Conservation (phyloP, 2,113 vertebrate species). For the Archocentrus centrarchus region DNA sequence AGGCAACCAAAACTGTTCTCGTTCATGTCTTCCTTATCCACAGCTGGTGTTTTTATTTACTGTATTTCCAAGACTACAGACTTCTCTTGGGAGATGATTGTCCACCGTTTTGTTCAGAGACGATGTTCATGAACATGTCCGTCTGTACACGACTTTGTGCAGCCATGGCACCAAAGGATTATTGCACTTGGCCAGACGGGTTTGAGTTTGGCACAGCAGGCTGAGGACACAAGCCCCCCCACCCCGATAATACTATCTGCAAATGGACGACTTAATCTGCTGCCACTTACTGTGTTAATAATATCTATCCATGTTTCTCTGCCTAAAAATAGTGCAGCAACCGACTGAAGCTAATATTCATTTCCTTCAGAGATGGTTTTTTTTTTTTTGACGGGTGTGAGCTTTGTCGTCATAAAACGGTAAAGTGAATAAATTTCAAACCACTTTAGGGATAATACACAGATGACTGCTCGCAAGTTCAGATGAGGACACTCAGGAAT, state of each 20-base stretch:
- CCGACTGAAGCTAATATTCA: conserved; percentile 27
- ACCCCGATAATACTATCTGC: conserved; percentile 64
- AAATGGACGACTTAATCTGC: conserved; percentile 63
- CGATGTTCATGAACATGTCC: not conserved
- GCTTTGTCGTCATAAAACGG: conserved; percentile 27
- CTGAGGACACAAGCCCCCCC: conserved; percentile 50
- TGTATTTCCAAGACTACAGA: not conserved
- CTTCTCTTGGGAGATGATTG: not conserved
- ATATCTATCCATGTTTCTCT: conserved; percentile 37
- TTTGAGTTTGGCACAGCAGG: conserved; percentile 59
- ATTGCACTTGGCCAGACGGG: conserved; percentile 71
- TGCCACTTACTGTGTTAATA: conserved; percentile 53
- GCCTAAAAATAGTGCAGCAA: conserved; percentile 54
- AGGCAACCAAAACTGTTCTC: not conserved
- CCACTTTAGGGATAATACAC: conserved; percentile 20
- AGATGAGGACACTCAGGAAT: conserved; percentile 39
- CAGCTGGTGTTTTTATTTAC: not conserved
- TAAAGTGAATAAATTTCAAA: conserved; percentile 40
- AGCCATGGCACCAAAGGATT: conserved; percentile 54
- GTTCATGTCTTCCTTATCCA: not conserved
- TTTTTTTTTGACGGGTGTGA: conserved; percentile 39
- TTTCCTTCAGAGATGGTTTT: conserved; percentile 33
- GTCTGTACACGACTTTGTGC: conserved; percentile 40
- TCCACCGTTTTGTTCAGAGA: not conserved
- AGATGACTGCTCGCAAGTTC: conserved; percentile 41